phyloP scores from a whole-genome alignment of 2,888 invertebrate genomes.

The Allacma fusca region DNA sequence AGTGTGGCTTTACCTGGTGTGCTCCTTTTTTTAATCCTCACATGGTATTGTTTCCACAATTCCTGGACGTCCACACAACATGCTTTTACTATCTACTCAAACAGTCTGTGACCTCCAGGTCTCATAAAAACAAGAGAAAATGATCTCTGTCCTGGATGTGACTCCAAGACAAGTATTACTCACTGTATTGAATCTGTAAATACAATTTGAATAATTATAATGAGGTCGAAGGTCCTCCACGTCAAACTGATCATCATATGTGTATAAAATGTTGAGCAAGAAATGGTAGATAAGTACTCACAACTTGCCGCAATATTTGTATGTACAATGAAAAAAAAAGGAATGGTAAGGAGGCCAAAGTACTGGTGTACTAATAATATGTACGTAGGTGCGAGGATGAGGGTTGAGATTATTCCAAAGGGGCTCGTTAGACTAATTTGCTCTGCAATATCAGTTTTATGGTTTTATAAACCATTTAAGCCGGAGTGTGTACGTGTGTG shows the following conservation, averaged over 20 bases:
- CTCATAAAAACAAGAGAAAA: too few species aligned
- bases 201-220: conserved; percentile 32
- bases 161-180: too few species aligned
- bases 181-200: background rate
- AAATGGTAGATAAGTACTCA: conserved; percentile 2
- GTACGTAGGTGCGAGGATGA: too few species aligned
- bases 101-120: too few species aligned
- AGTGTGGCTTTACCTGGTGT: background rate
- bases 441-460: conserved; percentile 19
- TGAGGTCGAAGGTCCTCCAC: conserved; percentile 32
- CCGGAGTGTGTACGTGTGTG: too few species aligned
- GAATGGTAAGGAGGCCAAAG: background rate
- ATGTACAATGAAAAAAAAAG: background rate
- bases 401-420: background rate
- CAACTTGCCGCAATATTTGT: background rate
- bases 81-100: too few species aligned
- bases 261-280: conserved; percentile 23
- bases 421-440: conserved; percentile 12
- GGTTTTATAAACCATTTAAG: conserved; percentile 16
- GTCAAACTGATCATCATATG: background rate
- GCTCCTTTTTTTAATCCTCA: too few species aligned
- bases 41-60: too few species aligned
- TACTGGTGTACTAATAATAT: background rate
- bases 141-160: too few species aligned
- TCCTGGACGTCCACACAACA: too few species aligned